phyloP scores from a whole-genome alignment of 2,113 vertebrate species.

The Leptocoma aspasia region DNA sequence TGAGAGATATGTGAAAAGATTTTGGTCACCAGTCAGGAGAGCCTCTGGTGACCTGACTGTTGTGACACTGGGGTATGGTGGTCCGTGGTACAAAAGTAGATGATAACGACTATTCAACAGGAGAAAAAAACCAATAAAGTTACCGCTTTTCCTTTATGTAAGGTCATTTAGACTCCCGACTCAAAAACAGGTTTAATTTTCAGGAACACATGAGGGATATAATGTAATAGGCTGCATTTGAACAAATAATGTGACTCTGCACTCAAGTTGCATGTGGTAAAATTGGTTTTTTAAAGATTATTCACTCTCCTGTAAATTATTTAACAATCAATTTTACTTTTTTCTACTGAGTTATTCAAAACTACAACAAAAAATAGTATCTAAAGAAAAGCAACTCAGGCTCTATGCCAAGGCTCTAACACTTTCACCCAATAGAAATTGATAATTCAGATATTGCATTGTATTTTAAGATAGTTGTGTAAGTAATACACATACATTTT shows the following conservation, averaged over 20 bases:
- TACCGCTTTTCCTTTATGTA: background rate
- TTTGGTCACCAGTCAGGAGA: background rate
- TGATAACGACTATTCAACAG: background rate
- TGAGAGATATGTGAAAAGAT: background rate
- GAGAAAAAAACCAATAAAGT: background rate
- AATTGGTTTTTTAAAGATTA: background rate
- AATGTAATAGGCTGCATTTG: background rate
- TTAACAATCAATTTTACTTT: background rate
- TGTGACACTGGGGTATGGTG: accelerated
- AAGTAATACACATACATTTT: background rate
- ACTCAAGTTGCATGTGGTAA: background rate
- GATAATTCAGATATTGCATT: background rate
- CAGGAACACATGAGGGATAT: background rate
- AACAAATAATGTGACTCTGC: background rate
- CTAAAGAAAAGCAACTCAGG: background rate
- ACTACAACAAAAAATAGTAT: background rate
- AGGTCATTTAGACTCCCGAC: background rate
- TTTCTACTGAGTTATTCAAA: background rate
- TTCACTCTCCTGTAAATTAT: background rate
- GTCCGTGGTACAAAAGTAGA: background rate
- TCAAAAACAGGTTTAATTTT: background rate
- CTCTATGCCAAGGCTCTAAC: background rate
- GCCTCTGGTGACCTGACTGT: background rate
- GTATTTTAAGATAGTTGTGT: background rate
- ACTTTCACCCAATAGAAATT: background rate